Evolutionary conservation across 2,888 invertebrate species (phyloP).

Genomic region (Tetragonula carbonaria): DNA sequence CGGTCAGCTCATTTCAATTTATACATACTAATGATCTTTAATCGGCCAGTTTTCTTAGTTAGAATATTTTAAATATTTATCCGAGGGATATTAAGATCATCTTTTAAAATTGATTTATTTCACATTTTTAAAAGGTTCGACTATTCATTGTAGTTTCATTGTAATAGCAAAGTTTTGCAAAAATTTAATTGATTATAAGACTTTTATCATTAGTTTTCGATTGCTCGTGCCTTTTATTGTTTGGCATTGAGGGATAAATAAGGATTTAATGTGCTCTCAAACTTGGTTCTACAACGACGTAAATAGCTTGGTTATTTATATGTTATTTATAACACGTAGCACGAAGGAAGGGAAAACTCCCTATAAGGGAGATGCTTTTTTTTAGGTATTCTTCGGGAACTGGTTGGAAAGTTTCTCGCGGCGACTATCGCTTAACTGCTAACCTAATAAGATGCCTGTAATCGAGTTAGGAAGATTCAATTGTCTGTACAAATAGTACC

Average conservation of each 20-base stretch:
- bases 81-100: neutral
- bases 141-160: neutral
- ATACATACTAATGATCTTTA: neutral
- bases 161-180: neutral
- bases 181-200: neutral
- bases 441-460: slow-evolving; percentile 74
- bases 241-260: neutral
- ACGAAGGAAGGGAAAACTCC: neutral
- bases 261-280: neutral
- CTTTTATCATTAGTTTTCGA: neutral
- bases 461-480: slow-evolving; percentile 82
- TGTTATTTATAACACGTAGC: slow-evolving; percentile 40
- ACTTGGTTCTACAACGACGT: neutral
- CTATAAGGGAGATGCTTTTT: slow-evolving; percentile 16
- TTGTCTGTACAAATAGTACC: slow-evolving; percentile 78
- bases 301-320: slow-evolving; percentile 50
- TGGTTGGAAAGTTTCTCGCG: slow-evolving; percentile 32
- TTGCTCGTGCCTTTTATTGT: neutral
- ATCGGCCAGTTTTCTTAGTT: neutral
- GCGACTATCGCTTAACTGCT: slow-evolving; percentile 47
- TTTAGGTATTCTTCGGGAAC: slow-evolving; percentile 1
- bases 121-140: no score
- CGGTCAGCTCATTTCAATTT: neutral
- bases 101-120: neutral
- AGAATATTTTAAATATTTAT: neutral